Evolutionary conservation across 2,888 invertebrate species (phyloP).

Genomic region (Aphrophora alni): DNA sequence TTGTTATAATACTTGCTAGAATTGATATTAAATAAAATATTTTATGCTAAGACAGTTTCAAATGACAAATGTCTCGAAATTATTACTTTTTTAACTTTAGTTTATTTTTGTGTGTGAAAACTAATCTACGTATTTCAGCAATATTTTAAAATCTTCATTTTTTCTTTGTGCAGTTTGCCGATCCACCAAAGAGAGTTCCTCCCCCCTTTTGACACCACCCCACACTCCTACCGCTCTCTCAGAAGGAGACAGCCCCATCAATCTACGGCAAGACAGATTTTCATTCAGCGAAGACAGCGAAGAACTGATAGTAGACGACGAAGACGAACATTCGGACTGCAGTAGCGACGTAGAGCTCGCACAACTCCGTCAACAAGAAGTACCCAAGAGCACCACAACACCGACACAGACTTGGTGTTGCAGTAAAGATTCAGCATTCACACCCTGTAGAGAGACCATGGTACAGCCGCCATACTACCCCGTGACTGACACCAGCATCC

Average conservation of each 20-base stretch:
- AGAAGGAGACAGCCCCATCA: slow-evolving; percentile 20
- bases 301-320: slow-evolving; percentile 40
- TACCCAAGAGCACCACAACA: neutral
- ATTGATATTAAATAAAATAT: too few relatives aligned
- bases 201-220: slow-evolving; percentile 71
- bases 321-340: slow-evolving; percentile 40
- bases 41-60: too few relatives aligned
- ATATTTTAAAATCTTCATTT: too few relatives aligned
- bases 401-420: slow-evolving; percentile 44
- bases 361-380: slow-evolving; percentile 8
- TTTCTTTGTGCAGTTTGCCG: neutral
- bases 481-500: neutral
- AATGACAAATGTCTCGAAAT: too few relatives aligned
- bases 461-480: slow-evolving; percentile 19
- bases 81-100: too few relatives aligned
- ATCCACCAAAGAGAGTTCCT: slow-evolving; percentile 54
- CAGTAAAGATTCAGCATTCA: slow-evolving; percentile 42
- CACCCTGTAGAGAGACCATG: slow-evolving; percentile 28
- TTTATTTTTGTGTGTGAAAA: too few relatives aligned
- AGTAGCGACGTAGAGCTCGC: slow-evolving; percentile 39
- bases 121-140: too few relatives aligned
- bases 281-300: slow-evolving; percentile 33
- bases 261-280: neutral
- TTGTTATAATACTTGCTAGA: too few relatives aligned
- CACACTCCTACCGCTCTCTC: slow-evolving; percentile 70